Conservation (phyloP, 2,888 invertebrate species). For the Microchrysa polita region DNA sequence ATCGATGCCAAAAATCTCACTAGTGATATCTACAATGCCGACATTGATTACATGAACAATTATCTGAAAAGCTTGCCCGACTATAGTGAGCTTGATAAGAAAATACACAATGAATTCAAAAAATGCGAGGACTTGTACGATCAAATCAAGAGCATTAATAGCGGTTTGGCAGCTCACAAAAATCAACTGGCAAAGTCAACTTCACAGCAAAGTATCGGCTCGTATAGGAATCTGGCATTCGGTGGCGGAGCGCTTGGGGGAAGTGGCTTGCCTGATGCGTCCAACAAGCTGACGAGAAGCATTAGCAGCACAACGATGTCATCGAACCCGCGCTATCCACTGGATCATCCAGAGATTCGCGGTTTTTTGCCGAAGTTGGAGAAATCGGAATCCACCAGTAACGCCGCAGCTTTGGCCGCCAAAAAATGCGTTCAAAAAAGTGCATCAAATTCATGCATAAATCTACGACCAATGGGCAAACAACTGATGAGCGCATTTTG, state of each 20-base stretch:
- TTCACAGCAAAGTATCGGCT: constrained; percentile 59
- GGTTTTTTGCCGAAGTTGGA: constrained; percentile 48
- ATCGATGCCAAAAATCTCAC: not conserved
- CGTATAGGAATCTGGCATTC: not conserved
- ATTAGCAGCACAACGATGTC: constrained; percentile 62
- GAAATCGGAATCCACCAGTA: not conserved
- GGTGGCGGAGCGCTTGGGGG: not conserved
- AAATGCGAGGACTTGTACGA: constrained; percentile 64
- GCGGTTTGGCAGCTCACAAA: constrained; percentile 51
- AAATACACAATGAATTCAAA: constrained; percentile 63
- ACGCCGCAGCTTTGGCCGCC: not conserved
- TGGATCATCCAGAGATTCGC: constrained; percentile 50
- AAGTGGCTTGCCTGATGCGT: not conserved
- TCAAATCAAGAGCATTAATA: constrained; percentile 57
- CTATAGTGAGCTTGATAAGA: constrained; percentile 63
- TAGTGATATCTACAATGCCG: constrained; percentile 61
- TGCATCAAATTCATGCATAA: constrained; percentile 53
- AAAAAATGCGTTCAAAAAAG: constrained; percentile 52
- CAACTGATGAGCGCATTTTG: constrained; percentile 64
- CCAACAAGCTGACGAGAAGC: constrained; percentile 59
- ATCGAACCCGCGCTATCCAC: constrained; percentile 51
- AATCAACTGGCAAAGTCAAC: constrained; percentile 59
- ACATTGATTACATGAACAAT: constrained; percentile 65
- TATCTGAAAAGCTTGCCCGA: constrained; percentile 65
- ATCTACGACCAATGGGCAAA: constrained; percentile 57